A percentile compares a stretch with the other conserved stretches of the same genome.
Conservation (phyloP, 2,888 invertebrate species). For the Aethes cnicana region DNA sequence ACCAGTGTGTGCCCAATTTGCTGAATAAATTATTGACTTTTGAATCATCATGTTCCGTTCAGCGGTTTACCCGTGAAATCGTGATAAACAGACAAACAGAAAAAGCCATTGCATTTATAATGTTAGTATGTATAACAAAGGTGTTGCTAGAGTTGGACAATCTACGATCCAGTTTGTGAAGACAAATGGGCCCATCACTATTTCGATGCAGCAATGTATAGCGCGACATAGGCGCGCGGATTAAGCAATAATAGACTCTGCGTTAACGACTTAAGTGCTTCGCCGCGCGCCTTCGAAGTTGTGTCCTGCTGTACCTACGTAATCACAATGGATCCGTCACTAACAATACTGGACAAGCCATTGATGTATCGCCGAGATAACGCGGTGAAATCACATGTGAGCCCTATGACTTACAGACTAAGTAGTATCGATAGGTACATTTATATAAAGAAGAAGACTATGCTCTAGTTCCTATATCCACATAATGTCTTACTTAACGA, state of each 20-base stretch:
- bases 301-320: conserved; percentile 4
- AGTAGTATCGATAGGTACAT: background rate
- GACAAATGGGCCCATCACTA: conserved; percentile 27
- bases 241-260: too few relatives aligned
- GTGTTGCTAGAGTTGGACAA: background rate
- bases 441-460: background rate
- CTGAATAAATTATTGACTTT: too few relatives aligned
- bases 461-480: too few relatives aligned
- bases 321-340: conserved; percentile 53
- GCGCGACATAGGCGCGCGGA: background rate
- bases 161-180: conserved; percentile 9
- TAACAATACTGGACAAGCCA: conserved; percentile 76
- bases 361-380: conserved; percentile 79
- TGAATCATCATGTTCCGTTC: too few relatives aligned
- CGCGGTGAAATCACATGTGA: conserved; percentile 75
- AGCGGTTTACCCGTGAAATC: too few relatives aligned
- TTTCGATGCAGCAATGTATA: conserved; percentile 13
- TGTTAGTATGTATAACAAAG: too few relatives aligned
- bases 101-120: too few relatives aligned
- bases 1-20: too few relatives aligned
- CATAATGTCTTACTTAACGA: too few relatives aligned
- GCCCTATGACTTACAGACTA: conserved; percentile 35
- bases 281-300: too few relatives aligned
- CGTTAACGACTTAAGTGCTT: too few relatives aligned
- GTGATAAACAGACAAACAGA: too few relatives aligned